Evolutionary conservation across 2,888 invertebrate species (phyloP), one percentile per base, ranked within the genome.

Genomic region (Nesidiocoris tenuis): DNA sequence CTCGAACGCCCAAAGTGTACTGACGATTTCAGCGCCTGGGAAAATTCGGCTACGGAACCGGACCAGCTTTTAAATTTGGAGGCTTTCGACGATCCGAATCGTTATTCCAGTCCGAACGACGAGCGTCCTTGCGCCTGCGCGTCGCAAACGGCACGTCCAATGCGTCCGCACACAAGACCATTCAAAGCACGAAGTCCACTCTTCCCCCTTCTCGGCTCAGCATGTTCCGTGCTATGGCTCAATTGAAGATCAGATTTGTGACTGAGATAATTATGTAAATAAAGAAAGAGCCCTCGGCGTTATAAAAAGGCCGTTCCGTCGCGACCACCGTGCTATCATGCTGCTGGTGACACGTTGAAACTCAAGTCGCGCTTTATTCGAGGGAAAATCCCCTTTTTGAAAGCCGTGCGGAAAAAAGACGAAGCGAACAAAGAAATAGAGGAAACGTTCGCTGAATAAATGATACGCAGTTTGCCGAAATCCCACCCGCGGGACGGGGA

Each of bases 221-320:
- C 12, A 39, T 39, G 70, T 70, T 59, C 25, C 59, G 70, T 59
- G 70, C 59, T 57, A 70, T 59, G 70, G 70, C 59, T 70, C 70
- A 70, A 70, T 70, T 70, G 70, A 70, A 70, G 70, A 70, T 70
- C 70, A 70, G 70, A 70, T 70, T 70, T 70, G 70, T 57, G n/a
- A 70, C 57, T 24, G 24, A 70, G 70, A 70, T 70, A 59, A 70
- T 70, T 25, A 70, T 70, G 70, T 59, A 70, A 70, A 70, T 70
- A 59, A 59, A 59, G 22, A 57, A 25, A 70, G 59, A 59, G 39
- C 70, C 39, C 39, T 39, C 39, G 12, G 39, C 39, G 39, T 39
- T 39, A 39, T 39, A 39, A 39, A 39, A 39, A 39, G 39, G 39
- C 12, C 39, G 39, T 39, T 39, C 12, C 39, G 39, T 12, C 39